These are phyloP conservation scores for Semnornis frantzii DNA, from an alignment of 2,113 vertebrate genomes.

Conservation along the genomic window DNA sequence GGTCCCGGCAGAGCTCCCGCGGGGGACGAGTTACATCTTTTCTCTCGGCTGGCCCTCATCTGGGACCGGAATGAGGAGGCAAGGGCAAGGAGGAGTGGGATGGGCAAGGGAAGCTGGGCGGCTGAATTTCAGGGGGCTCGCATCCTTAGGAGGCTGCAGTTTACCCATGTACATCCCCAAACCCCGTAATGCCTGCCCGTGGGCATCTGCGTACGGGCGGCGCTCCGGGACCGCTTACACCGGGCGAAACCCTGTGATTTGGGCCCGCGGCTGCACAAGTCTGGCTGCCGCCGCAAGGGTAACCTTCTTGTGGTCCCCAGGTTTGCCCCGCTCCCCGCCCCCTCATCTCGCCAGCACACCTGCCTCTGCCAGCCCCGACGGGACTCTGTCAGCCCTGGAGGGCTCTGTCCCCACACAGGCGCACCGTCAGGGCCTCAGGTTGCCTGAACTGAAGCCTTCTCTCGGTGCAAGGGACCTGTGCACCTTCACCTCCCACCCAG, in stretches of 20 bases:
- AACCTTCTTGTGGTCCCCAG: neutral
- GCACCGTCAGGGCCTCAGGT: fast-evolving
- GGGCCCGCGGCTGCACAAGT: neutral
- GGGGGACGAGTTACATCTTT: neutral
- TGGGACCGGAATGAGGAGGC: neutral
- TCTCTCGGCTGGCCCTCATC: neutral
- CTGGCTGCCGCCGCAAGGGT: neutral
- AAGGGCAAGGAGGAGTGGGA: neutral
- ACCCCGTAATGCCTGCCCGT: neutral
- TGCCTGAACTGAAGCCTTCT: neutral
- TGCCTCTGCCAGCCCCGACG: neutral
- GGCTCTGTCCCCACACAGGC: neutral
- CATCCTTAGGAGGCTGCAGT: neutral
- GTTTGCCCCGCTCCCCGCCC: neutral
- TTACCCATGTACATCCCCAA: neutral
- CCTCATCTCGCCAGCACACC: neutral
- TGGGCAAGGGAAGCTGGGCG: neutral
- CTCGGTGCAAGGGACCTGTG: neutral
- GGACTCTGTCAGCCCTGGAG: neutral
- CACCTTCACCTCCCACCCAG: neutral
- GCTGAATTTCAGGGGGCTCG: neutral
- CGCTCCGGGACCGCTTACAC: neutral
- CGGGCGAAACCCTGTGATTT: neutral
- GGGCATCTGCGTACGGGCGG: neutral
- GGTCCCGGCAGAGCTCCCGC: neutral